These are phyloP conservation scores for Crossaster papposus DNA, from an alignment of 53 echinoderm and acorn worm genomes.

Conservation along the genomic window DNA sequence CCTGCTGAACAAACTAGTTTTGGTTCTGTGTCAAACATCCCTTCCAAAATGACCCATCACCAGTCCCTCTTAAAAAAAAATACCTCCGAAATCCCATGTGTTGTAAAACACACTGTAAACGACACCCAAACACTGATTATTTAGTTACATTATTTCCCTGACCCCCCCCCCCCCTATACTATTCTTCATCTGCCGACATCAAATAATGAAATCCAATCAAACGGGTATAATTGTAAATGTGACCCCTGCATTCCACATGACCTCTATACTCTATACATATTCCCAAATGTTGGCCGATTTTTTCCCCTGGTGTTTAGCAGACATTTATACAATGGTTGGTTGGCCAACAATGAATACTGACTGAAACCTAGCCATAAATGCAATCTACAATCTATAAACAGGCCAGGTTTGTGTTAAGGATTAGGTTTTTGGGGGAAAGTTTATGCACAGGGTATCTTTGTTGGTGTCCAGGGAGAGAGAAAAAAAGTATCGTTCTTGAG, in stretches of 20 bases:
- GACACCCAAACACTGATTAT: constrained; percentile 31
- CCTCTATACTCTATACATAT: background rate
- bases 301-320: too few species aligned
- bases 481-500: background rate
- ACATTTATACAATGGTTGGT: background rate
- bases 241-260: constrained; percentile 7
- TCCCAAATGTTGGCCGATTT: constrained; percentile 1
- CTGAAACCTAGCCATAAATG: background rate
- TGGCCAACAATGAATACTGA: background rate
- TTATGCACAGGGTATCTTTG: constrained; percentile 19
- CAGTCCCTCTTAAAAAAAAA: background rate
- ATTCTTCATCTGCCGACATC: background rate
- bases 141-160: constrained; percentile 18
- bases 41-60: constrained; percentile 11
- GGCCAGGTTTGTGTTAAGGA: constrained; percentile 7
- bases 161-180: too few species aligned
- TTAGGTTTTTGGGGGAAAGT: background rate
- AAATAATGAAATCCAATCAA: constrained; percentile 24
- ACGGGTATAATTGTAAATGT: constrained; percentile 48
- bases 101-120: constrained; percentile 15
- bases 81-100: background rate
- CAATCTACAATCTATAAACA: constrained; percentile 9
- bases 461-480: background rate
- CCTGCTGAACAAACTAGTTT: constrained; percentile 4
- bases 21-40: constrained; percentile 13